Base-by-base conservation (phyloP, 2,113 vertebrate genomes). In the Microcebus lehilahytsara region DNA sequence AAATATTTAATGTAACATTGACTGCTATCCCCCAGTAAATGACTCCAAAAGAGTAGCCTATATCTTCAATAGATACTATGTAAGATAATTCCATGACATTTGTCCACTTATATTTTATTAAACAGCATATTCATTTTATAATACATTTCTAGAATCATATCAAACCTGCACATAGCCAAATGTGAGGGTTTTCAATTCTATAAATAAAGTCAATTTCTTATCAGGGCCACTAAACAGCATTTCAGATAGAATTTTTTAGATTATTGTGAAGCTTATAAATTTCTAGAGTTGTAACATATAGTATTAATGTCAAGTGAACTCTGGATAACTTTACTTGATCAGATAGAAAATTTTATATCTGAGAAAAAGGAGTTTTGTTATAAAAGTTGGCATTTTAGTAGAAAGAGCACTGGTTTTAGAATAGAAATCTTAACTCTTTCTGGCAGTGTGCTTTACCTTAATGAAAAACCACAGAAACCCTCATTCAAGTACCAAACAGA, bases 101-200 rank as follows among this genome's bases (percentile, higher is more conserved):
- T 86, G 42, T 69, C 32, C 49, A 81, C 30, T 69, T 62, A 13
- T 13, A 37, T 89, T 72, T 81, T 66, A 66, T 77, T 85, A 69
- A 87, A 40, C 87, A 37, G 4, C 23, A 11, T 72, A 40, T 40
- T 92, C 2, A 30, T 84, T 71, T 91, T 72, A 77, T 58, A 81
- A 67, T 53, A 53, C 8, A 79, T 81, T 93, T 91, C 53, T 91
- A 81, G 40, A 58, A 58, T 88, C 90, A 92, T 87, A 87, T 53
- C 42, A 90, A 67, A 88, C 72, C 66, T 90, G 3, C 3, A n/a
- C 19, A 42, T 30, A 84, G 20, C 37, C 66, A 92, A 34, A 25
- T 87, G 71, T 75, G 51, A 87, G 23, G 8, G 46, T 89, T 93
- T 96, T 71, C 49, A 85, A 19, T 95, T 94, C 34, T 42, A 0